A percentile compares a stretch with the other conserved stretches of the same genome.
Conservation (phyloP, 2,797 vertebrate genomes). For the Catharus ustulatus region DNA sequence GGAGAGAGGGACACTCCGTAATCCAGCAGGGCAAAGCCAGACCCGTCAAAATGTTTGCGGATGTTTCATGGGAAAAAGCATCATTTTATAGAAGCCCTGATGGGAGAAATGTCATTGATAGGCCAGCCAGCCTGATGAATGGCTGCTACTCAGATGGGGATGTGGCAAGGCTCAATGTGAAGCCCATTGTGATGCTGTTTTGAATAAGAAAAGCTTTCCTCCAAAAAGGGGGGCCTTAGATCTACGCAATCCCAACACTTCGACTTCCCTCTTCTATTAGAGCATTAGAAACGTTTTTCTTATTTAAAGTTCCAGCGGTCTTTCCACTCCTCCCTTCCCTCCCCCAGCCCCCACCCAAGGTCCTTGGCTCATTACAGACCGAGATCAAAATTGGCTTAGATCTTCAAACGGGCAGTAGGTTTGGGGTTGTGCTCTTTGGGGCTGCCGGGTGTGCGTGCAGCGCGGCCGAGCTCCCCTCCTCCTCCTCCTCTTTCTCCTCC, state of each 20-base stretch:
- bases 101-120: conserved; percentile 99
- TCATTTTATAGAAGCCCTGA: conserved; percentile 99
- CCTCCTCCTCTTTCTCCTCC: neutral
- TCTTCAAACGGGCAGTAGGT: conserved; percentile 46
- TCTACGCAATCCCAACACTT: conserved; percentile 97
- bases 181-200: conserved; percentile 99
- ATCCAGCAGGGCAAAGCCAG: conserved; percentile 91
- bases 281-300: conserved; percentile 92
- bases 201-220: conserved; percentile 99
- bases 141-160: conserved; percentile 99
- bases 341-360: conserved; percentile 54
- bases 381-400: conserved; percentile 79
- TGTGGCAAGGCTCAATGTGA: conserved; percentile 99
- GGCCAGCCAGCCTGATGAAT: conserved; percentile 99
- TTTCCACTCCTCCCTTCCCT: conserved; percentile 65
- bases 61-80: conserved; percentile 99
- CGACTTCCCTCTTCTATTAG: conserved; percentile 96
- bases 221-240: conserved; percentile 93
- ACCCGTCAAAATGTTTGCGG: conserved; percentile 99
- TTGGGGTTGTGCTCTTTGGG: conserved; percentile 55
- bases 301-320: conserved; percentile 84
- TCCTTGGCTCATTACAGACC: conserved; percentile 73
- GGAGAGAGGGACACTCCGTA: conserved; percentile 88
- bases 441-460: conserved; percentile 27
- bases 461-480: conserved; percentile 33